Conservation (phyloP, 2,888 invertebrate genomes). For the Physocephala rufipes region DNA sequence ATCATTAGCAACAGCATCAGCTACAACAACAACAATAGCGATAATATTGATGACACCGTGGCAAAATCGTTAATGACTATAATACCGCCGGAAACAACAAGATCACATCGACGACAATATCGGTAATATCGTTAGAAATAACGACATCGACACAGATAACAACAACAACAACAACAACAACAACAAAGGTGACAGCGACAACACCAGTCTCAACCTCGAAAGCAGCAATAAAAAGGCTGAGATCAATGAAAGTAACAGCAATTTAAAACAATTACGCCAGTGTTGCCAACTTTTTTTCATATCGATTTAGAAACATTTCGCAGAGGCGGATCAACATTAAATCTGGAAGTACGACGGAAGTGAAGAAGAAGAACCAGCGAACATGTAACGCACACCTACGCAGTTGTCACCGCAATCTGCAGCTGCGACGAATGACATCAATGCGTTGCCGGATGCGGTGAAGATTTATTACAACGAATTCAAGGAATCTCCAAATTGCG, state of each 20-base stretch:
- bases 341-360: not conserved
- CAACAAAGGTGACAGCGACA: conserved; percentile 40
- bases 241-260: conserved; percentile 1
- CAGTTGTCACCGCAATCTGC: not conserved
- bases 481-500: not conserved
- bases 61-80: not conserved
- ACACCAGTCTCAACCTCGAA: not conserved
- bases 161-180: conserved; percentile 35
- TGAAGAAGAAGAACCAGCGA: not conserved
- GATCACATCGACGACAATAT: not conserved
- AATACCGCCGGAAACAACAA: not conserved
- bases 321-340: not conserved
- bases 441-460: conserved; percentile 4
- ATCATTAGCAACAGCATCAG: not conserved
- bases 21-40: not conserved
- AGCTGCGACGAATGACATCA: not conserved
- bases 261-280: conserved; percentile 17
- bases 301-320: not conserved
- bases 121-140: not conserved
- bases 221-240: not conserved
- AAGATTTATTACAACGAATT: conserved; percentile 3
- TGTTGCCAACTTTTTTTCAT: not conserved
- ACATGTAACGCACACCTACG: conserved; percentile 25
- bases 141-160: conserved; percentile 1
- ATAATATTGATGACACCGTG: not conserved